These are phyloP conservation scores for Lasioglossum pauxillum DNA, from an alignment of 2,888 invertebrate genomes.

Conservation along the genomic window DNA sequence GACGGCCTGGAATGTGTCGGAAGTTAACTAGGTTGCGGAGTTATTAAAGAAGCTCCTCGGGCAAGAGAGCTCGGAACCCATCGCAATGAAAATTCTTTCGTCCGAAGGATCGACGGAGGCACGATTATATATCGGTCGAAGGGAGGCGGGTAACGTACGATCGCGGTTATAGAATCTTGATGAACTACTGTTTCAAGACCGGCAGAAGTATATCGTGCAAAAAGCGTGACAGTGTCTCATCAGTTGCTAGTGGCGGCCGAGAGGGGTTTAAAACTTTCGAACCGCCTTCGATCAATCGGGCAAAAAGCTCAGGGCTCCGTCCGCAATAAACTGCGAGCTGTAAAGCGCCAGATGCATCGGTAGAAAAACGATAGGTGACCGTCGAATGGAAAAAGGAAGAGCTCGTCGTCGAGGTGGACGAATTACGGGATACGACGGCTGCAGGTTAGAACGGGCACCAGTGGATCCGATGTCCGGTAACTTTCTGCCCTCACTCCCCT, in stretches of 20 bases:
- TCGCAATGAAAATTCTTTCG: slow-evolving; percentile 1
- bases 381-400: slow-evolving; percentile 15
- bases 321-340: slow-evolving; percentile 17
- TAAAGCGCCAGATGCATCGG: slow-evolving; percentile 28
- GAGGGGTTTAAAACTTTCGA: slow-evolving; percentile 2
- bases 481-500: not conserved
- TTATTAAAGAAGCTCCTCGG: not conserved
- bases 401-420: not conserved
- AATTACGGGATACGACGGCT: slow-evolving; percentile 16
- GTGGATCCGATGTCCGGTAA: slow-evolving; percentile 3
- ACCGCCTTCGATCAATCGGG: slow-evolving; percentile 16
- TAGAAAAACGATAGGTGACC: slow-evolving; percentile 11
- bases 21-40: slow-evolving; percentile 4
- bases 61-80: not conserved
- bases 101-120: not conserved
- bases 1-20: not conserved
- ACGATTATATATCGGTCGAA: not conserved
- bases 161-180: slow-evolving; percentile 5
- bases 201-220: not conserved
- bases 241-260: not conserved
- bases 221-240: slow-evolving; percentile 7
- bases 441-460: not conserved
- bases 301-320: not conserved
- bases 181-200: not conserved
- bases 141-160: not conserved